Percentiles rank a stretch among this genome's conserved stretches.
Conservation (phyloP, 2,797 vertebrate genomes). For the Pseudomugil tenellus region DNA sequence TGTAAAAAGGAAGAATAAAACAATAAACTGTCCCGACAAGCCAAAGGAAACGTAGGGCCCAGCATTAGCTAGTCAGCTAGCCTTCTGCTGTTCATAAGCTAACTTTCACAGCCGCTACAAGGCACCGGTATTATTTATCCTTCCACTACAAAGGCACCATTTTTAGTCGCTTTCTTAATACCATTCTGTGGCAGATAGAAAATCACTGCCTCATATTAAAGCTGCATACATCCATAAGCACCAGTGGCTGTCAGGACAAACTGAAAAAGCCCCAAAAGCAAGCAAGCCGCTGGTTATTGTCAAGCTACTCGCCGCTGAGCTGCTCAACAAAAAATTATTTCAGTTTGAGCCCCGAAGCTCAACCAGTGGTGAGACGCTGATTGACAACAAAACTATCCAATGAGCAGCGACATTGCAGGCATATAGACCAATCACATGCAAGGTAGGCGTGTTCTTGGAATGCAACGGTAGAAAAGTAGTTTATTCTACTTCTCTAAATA, state of each 20-base stretch:
- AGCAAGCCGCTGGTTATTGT: not conserved
- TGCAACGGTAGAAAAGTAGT: not conserved
- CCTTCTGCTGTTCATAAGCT: slow-evolving; percentile 16
- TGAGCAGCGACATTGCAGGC: not conserved
- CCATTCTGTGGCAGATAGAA: slow-evolving; percentile 59
- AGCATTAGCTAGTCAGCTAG: slow-evolving; percentile 46
- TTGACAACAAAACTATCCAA: slow-evolving; percentile 55
- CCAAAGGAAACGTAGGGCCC: slow-evolving; percentile 36
- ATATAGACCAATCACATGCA: slow-evolving; percentile 53
- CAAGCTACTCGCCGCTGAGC: slow-evolving; percentile 4
- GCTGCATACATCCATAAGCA: slow-evolving; percentile 40
- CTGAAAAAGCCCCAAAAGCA: slow-evolving; percentile 11
- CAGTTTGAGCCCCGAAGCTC: not conserved
- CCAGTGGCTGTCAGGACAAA: slow-evolving; percentile 14
- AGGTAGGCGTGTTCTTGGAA: not conserved
- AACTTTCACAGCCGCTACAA: slow-evolving; percentile 45
- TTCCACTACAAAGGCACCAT: slow-evolving; percentile 47
- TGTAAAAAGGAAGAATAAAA: slow-evolving; percentile 14
- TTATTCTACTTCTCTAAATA: not conserved
- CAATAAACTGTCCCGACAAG: slow-evolving; percentile 32
- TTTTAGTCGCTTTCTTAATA: slow-evolving; percentile 76
- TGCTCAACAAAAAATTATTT: slow-evolving; percentile 6
- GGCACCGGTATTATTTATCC: slow-evolving; percentile 43
- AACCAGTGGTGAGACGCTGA: slow-evolving; percentile 30
- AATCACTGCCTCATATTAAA: slow-evolving; percentile 25